phyloP scores from a whole-genome alignment of 2,888 invertebrate species.

The Mellilla xanthometata region DNA sequence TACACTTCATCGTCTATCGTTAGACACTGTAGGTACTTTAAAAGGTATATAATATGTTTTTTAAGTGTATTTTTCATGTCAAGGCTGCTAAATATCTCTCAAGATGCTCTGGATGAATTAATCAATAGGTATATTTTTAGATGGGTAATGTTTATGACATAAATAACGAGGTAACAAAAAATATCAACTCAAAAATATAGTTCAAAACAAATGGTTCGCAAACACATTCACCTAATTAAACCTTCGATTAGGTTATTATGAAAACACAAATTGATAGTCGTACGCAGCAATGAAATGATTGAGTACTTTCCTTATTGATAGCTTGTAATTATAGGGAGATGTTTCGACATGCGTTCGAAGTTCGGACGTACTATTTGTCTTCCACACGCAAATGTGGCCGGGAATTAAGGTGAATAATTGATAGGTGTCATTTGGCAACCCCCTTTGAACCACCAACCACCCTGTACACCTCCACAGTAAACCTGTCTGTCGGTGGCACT shows the following conservation, averaged over 20 bases:
- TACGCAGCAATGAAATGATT: conserved; percentile 36
- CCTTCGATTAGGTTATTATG: conserved; percentile 19
- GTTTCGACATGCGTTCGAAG: conserved; percentile 61
- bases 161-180: no score
- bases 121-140: no score
- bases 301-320: conserved; percentile 47
- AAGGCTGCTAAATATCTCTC: no score
- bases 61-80: no score
- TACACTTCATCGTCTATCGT: neutral
- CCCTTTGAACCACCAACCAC: conserved; percentile 41
- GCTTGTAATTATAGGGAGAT: conserved; percentile 63
- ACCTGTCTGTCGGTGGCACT: conserved; percentile 24
- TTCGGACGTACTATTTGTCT: conserved; percentile 73
- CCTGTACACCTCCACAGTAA: conserved; percentile 14
- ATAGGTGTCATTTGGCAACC: conserved; percentile 82
- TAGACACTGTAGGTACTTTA: no score
- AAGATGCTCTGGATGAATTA: no score
- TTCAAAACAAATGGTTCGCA: neutral
- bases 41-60: no score
- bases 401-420: conserved; percentile 80
- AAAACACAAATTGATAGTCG: conserved; percentile 33
- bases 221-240: conserved; percentile 23
- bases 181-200: no score
- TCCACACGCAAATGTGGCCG: conserved; percentile 79
- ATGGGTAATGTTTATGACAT: no score